A percentile compares a stretch with the other conserved stretches of the same genome.
Evolutionary conservation across 2,888 invertebrate genomes (phyloP).

Genomic region (Eudemis profundana): DNA sequence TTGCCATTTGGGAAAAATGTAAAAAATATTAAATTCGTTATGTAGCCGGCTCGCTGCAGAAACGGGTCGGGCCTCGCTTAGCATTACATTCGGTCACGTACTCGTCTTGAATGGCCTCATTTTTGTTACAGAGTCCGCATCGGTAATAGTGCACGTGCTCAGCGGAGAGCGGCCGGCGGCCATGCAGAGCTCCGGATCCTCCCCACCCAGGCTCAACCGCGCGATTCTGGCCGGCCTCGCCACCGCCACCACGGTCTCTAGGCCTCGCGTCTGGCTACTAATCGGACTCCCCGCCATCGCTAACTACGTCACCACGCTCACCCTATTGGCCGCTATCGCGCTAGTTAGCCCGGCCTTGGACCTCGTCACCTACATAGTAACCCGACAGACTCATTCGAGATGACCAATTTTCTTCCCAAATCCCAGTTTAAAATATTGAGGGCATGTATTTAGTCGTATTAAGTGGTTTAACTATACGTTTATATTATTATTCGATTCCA

Average conservation of each 20-base stretch:
- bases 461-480: slow-evolving; percentile 14
- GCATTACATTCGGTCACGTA: slow-evolving; percentile 17
- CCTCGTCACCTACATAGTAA: slow-evolving; percentile 45
- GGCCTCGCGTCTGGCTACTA: slow-evolving; percentile 51
- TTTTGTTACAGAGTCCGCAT: slow-evolving; percentile 88
- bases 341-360: slow-evolving; percentile 50
- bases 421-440: slow-evolving; percentile 19
- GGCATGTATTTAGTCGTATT: slow-evolving; percentile 21
- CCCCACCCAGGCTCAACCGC: slow-evolving; percentile 68
- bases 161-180: slow-evolving; percentile 90
- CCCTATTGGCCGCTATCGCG: slow-evolving; percentile 54
- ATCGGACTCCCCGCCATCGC: slow-evolving; percentile 49
- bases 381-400: slow-evolving; percentile 57
- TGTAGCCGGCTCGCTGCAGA: slow-evolving; percentile 1
- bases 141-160: slow-evolving; percentile 93
- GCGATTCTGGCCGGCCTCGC: slow-evolving; percentile 65
- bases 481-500: slow-evolving; percentile 22
- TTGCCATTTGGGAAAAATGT: no score
- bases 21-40: no score
- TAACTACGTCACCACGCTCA: slow-evolving; percentile 55
- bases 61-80: slow-evolving; percentile 8
- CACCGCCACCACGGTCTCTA: slow-evolving; percentile 62
- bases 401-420: slow-evolving; percentile 64
- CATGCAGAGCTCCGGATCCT: slow-evolving; percentile 85
- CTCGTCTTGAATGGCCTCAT: slow-evolving; percentile 9